Base-by-base conservation (phyloP, 2,797 vertebrate species). In the Smutsia gigantea region DNA sequence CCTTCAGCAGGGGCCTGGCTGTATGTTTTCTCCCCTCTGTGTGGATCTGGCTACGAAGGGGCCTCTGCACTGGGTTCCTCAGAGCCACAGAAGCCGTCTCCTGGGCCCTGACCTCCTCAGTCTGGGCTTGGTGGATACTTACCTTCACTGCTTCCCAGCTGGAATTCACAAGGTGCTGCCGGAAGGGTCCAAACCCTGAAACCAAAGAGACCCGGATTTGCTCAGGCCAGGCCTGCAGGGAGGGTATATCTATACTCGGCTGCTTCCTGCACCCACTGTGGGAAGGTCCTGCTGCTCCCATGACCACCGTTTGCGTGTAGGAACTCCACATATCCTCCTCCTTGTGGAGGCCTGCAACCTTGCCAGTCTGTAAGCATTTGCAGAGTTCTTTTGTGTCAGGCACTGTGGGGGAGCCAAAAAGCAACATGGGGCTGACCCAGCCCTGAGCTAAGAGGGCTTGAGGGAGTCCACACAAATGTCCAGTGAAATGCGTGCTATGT, bases 91-190 rank as follows among this genome's bases (percentile, higher is more conserved):
- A 88, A 96, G 84, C 61, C 84, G 49, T 10, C 12, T 19, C 91
- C 29, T 7, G 61, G 42, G 42, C 59, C 17, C n/a, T 51, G 39
- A 12, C 18, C 23, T 21, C 34, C 31, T 10, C 25, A 53, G 31
- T 23, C 49, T 57, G 69, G 66, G 31, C 18, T 78, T 31, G 4
- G 29, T 79, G 17, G 93, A 19, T 34, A n/a, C 96, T 98, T 98
- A 99, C 99, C 99, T 99, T 99, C 27, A 99, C 99, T 90, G 98
- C 99, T 98, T 98, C 98, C 99, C 99, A 99, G 97, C 99, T 99
- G 71, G 99, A 98, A 98, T 99, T 99, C 55, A 98, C 97, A 66
- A 99, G 89, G 92, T 99, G 98, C 91, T 99, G 98, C 96, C 98
- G 98, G 95, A 99, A 99, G 39, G 99, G 99, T 82, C 99, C 99